Evolutionary conservation across 1,140 invertebrate genomes (phyloP).

Genomic region (Bombus superbus): DNA sequence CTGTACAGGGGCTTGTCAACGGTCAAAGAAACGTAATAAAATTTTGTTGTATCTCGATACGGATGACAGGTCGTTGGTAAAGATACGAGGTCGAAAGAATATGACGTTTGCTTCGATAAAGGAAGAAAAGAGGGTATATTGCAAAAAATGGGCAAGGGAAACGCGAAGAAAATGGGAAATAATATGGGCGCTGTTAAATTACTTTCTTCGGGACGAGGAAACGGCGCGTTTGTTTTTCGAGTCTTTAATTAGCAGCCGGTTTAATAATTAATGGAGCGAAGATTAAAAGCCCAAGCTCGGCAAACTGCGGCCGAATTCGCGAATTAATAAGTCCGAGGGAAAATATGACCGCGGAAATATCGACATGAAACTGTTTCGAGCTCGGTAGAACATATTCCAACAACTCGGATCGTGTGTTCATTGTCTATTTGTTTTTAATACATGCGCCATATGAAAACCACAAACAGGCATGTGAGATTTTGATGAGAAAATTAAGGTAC

Average conservation of each 20-base stretch:
- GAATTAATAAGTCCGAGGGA: constrained; percentile 50
- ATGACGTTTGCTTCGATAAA: not conserved
- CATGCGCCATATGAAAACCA: not conserved
- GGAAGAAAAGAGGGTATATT: not conserved
- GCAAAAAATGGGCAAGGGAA: not conserved
- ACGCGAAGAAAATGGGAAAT: not conserved
- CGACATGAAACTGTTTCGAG: constrained; percentile 3
- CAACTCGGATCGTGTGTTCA: not conserved
- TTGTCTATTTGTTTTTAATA: not conserved
- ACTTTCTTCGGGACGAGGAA: constrained; percentile 29
- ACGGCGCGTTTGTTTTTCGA: constrained; percentile 37
- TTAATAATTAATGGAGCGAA: constrained; percentile 49
- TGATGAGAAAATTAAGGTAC: too few species aligned
- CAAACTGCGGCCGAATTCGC: constrained; percentile 50
- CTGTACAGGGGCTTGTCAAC: too few species aligned
- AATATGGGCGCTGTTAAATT: constrained; percentile 32
- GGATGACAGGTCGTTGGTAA: too few species aligned
- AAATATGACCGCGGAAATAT: constrained; percentile 41
- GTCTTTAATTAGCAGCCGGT: constrained; percentile 45
- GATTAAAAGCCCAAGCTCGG: constrained; percentile 46
- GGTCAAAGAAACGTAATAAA: too few species aligned
- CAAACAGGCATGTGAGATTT: not conserved
- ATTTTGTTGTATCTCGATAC: too few species aligned
- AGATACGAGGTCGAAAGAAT: too few species aligned
- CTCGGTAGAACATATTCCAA: not conserved